Conservation (phyloP, 2,113 vertebrate genomes). For the Loxodonta africana region DNA sequence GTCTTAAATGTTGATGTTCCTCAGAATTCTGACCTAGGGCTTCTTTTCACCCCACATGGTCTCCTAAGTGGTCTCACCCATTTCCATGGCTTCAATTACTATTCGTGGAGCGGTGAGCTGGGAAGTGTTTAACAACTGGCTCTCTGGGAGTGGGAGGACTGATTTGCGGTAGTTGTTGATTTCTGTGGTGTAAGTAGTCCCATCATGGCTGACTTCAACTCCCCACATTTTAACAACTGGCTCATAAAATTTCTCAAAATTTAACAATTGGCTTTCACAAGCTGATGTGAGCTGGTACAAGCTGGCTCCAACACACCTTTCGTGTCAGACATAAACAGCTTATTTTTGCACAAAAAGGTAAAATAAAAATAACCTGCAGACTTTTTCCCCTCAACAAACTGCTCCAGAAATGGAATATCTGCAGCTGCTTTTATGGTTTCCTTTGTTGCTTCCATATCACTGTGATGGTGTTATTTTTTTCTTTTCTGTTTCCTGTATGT, state of each 20-base stretch:
- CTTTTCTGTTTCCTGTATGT: not conserved
- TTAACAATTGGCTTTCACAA: not conserved
- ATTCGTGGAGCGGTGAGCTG: not conserved
- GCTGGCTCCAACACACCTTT: not conserved
- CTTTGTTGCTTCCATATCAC: not conserved
- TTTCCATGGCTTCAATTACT: not conserved
- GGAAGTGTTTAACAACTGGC: not conserved
- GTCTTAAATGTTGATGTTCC: not conserved
- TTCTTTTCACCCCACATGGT: not conserved
- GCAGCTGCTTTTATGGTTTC: not conserved
- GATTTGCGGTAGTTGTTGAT: not conserved
- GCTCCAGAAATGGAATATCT: not conserved
- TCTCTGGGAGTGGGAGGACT: not conserved
- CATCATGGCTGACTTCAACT: not conserved
- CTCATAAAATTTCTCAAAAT: not conserved
- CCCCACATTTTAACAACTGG: not conserved
- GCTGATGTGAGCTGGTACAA: not conserved
- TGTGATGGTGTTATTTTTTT: too few relatives aligned
- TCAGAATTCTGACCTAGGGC: not conserved
- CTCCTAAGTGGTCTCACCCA: not conserved
- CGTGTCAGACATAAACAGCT: not conserved
- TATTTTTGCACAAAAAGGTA: constrained; percentile 18
- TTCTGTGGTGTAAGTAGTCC: not conserved
- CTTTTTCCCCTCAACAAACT: not conserved
- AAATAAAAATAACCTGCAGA: constrained; percentile 31